These are phyloP conservation scores for Scomber colias DNA, from an alignment of 2,113 vertebrate genomes.

Conservation along the genomic window DNA sequence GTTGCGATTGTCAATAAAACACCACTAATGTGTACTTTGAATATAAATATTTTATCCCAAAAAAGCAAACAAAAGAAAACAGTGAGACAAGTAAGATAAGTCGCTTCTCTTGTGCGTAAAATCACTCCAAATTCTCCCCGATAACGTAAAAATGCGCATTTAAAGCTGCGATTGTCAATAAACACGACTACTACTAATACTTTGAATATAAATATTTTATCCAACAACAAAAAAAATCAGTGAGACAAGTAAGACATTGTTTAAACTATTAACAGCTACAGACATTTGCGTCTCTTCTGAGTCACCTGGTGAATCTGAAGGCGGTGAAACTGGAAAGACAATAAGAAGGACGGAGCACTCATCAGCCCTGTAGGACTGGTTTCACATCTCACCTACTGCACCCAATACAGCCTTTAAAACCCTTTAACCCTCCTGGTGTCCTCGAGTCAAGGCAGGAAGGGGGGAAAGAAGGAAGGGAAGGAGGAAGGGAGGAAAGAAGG, in stretches of 20 bases:
- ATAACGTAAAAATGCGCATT: neutral
- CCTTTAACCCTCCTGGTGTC: too few species aligned
- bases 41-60: conserved; percentile 1
- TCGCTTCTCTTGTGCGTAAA: conserved; percentile 33
- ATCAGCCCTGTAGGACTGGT: conserved; percentile 79
- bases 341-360: conserved; percentile 35
- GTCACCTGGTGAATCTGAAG: conserved; percentile 47
- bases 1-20: neutral
- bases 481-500: too few species aligned
- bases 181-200: neutral
- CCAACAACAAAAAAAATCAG: neutral
- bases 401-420: conserved; percentile 14
- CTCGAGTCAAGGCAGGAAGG: too few species aligned
- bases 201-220: neutral
- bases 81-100: neutral
- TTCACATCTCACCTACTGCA: conserved; percentile 55
- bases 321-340: conserved; percentile 80
- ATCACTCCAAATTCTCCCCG: too few species aligned
- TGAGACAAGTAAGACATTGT: neutral
- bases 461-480: too few species aligned
- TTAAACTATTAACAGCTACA: neutral
- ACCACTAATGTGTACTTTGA: neutral
- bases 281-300: conserved; percentile 11
- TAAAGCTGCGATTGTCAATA: neutral
- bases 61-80: neutral